Base-by-base conservation (phyloP, 2,888 invertebrate genomes). In the Eristalis arbustorum region DNA sequence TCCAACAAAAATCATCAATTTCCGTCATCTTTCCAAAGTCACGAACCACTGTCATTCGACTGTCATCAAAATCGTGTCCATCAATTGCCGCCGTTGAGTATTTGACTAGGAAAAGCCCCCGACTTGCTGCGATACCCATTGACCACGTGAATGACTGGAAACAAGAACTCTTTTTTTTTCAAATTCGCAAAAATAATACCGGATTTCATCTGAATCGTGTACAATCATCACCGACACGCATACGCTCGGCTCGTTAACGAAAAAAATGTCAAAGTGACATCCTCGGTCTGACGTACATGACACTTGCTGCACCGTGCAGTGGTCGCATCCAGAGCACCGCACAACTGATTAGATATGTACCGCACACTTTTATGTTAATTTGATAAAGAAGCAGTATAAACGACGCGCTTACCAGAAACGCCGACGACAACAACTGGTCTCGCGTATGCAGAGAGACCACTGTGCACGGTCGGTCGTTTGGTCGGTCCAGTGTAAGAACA, bases 351-450 rank as follows among this genome's bases (percentile, higher is more conserved):
- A 82, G 85, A 85, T 82, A 74, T 74, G 74, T 85, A 62, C 74
- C 74, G 71, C 77, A 74, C 77, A 82, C 77, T 74, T 85, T 77
- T 69, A 82, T 82, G 85, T 78, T 78, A 74, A 85, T 74, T 85
- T 59, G 74, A 82, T 85, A 74, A 85, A 84, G 13, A 68, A 73
- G 57, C 62, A 31, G 72, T 76, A 72, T 68, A 77, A 77, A 77
- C 40, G 68, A 34, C 49, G 34, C 61, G 34, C 62, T 37, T 67
- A 68, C 59, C 62, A 76, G 49, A 75, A 84, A 56, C 23, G 42
- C 75, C 76, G 73, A 71, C 73, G 63, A 31, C 49, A 81, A 74
- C 81, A 81, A 64, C 49, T 63, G 63, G 72, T 63, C 49, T 62
- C 37, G n/a, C 31, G 63, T 11, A 63, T n/a, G n/a, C n/a, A n/a